Evolutionary conservation across 2,797 vertebrate species (phyloP), one percentile per base, ranked within the genome.

Genomic region (Falco berigora): DNA sequence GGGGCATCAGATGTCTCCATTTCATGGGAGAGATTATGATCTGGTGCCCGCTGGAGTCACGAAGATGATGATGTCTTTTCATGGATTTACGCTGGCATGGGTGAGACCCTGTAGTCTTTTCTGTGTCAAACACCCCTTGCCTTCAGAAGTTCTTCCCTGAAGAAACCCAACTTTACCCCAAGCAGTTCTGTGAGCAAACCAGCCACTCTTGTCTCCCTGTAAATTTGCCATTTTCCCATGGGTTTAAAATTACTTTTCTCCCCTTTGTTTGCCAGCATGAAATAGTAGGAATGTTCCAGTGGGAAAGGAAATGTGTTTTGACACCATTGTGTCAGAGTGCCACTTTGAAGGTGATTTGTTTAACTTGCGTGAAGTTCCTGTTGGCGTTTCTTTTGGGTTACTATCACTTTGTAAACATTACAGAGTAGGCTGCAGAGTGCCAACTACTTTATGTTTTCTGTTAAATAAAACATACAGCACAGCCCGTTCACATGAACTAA

Each of bases 351-450:
- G 86, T 68, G 82, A 95, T 94, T 94, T 92, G 58, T 96, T 96
- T 94, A 92, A 93, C 76, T 95, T 56, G 42, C 67, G 77, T 49
- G 72, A 56, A 85, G 93, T 92, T 96, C 81, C 94, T 88, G 71
- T 84, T 96, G 90, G 92, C 20, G 0, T 85, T 94, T 86, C 86
- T 86, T 87, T 74, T 86, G 12, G 23, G 74, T 90, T 92, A 85
- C 93, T 88, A 95, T 84, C 88, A 49, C 76, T 97, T 88, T 86
- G 92, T 94, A 94, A 96, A 94, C 85, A 92, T 89, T 80, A n/a
- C 44, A 32, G 74, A 71, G 52, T 20, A 30, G 50, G 55, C 90
- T 93, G 80, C n/a, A 55, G 66, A 85, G 66, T 84, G 89, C 94
- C 96, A 95, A 63, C 66, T 73, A 62, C 88, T 86, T 87, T 86